Evolutionary conservation across 2,888 invertebrate genomes (phyloP).

Genomic region (Thymelicus lineola): DNA sequence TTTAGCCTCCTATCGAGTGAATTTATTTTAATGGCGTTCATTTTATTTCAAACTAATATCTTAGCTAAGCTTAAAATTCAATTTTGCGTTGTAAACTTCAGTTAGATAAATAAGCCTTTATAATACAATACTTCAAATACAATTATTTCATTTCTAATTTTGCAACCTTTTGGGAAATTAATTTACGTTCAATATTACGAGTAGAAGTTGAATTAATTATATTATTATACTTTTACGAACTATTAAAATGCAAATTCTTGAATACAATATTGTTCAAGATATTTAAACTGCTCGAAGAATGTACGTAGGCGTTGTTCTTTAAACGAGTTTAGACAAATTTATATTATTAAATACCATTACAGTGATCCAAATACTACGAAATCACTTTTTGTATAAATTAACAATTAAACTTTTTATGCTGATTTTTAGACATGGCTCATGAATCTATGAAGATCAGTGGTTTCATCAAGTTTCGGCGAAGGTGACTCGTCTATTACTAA

Average conservation of each 20-base stretch:
- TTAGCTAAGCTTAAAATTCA: not conserved
- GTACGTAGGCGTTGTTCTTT: slow-evolving; percentile 19
- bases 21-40: slow-evolving; percentile 23
- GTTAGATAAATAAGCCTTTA: not conserved
- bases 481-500: too few species aligned
- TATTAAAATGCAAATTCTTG: slow-evolving; percentile 15
- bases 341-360: slow-evolving; percentile 6
- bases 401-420: too few species aligned
- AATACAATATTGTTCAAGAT: slow-evolving; percentile 17
- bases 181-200: not conserved
- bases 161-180: not conserved
- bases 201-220: not conserved
- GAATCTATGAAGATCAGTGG: too few species aligned
- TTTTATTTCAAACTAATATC: slow-evolving; percentile 13
- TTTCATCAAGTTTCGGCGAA: too few species aligned
- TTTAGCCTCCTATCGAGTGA: slow-evolving; percentile 27
- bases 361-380: slow-evolving; percentile 18
- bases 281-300: slow-evolving; percentile 24
- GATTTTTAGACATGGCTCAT: too few species aligned
- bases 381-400: not conserved
- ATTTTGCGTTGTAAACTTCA: not conserved
- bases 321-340: slow-evolving; percentile 20
- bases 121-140: not conserved
- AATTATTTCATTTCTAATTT: not conserved
- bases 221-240: not conserved